Conservation (phyloP, 1,140 invertebrate species). For the Scaptodrosophila lebanonensis region DNA sequence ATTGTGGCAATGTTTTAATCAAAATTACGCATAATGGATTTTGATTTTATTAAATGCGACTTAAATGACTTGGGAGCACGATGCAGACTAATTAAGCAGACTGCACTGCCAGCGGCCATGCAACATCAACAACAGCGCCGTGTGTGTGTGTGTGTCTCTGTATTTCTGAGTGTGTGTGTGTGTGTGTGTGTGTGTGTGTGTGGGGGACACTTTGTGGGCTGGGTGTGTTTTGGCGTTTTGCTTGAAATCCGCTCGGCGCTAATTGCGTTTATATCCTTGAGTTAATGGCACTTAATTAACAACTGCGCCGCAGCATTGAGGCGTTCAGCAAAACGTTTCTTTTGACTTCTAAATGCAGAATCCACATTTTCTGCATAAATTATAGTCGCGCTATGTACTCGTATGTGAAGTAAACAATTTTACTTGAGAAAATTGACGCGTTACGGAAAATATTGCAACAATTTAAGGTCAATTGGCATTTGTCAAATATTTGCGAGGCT, state of each 20-base stretch:
- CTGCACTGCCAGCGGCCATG: slow-evolving; percentile 57
- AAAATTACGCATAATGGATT: slow-evolving; percentile 73
- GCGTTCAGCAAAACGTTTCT: slow-evolving; percentile 35
- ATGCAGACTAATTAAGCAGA: slow-evolving; percentile 72
- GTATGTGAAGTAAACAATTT: too few relatives aligned
- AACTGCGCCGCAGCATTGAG: slow-evolving; percentile 65
- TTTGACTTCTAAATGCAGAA: slow-evolving; percentile 17
- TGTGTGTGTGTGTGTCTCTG: slow-evolving; percentile 31
- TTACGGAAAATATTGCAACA: too few relatives aligned
- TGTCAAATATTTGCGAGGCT: too few relatives aligned
- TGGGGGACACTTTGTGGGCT: not conserved
- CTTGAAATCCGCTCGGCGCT: slow-evolving; percentile 69
- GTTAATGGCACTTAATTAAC: slow-evolving; percentile 75
- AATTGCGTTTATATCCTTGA: slow-evolving; percentile 76
- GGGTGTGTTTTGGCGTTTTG: slow-evolving; percentile 47
- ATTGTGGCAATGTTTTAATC: slow-evolving; percentile 72
- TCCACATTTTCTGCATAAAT: too few relatives aligned
- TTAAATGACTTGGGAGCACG: slow-evolving; percentile 63
- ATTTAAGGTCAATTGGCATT: too few relatives aligned
- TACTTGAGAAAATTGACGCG: too few relatives aligned
- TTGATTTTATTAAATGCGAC: slow-evolving; percentile 75
- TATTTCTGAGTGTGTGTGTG: not conserved
- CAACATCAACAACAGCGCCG: slow-evolving; percentile 70
- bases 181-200: not conserved
- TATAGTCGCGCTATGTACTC: too few relatives aligned